Evolutionary conservation across 2,113 vertebrate genomes (phyloP).

Genomic region (Pimephales promelas): DNA sequence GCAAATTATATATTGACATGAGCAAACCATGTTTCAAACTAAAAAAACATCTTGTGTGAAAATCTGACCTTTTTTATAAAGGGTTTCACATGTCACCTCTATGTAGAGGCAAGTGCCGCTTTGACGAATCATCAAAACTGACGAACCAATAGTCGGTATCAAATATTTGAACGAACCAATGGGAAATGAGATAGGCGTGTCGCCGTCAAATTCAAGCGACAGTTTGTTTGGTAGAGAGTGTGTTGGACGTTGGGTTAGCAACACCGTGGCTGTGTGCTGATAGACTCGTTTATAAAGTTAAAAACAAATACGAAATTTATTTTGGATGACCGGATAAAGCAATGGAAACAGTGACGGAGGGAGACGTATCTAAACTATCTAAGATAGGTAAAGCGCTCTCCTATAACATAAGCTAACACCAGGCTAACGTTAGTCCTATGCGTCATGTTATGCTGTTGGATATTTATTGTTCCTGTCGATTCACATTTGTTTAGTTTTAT

Average conservation of each 20-base stretch:
- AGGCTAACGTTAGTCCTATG: background rate
- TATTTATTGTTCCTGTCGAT: background rate
- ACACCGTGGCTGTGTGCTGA: background rate
- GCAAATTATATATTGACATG: no score
- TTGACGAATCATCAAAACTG: background rate
- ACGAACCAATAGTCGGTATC: background rate
- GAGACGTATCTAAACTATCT: slow-evolving; percentile 2
- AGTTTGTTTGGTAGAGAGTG: slow-evolving; percentile 1
- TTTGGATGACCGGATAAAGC: background rate
- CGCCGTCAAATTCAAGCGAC: slow-evolving; percentile 47
- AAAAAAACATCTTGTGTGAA: no score
- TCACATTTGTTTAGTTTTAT: background rate
- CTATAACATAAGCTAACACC: background rate
- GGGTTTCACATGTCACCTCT: background rate
- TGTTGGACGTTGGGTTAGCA: background rate
- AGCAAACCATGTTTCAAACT: no score
- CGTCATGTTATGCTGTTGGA: background rate
- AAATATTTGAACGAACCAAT: slow-evolving; percentile 55
- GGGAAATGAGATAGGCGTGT: background rate
- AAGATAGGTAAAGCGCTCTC: slow-evolving; percentile 33
- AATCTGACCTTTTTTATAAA: no score
- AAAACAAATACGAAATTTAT: background rate
- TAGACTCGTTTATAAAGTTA: background rate
- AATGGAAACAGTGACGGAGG: slow-evolving; percentile 20
- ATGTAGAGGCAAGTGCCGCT: no score